Evolutionary conservation across 2,797 vertebrate genomes (phyloP).

Genomic region (Eidolon dupreanum): DNA sequence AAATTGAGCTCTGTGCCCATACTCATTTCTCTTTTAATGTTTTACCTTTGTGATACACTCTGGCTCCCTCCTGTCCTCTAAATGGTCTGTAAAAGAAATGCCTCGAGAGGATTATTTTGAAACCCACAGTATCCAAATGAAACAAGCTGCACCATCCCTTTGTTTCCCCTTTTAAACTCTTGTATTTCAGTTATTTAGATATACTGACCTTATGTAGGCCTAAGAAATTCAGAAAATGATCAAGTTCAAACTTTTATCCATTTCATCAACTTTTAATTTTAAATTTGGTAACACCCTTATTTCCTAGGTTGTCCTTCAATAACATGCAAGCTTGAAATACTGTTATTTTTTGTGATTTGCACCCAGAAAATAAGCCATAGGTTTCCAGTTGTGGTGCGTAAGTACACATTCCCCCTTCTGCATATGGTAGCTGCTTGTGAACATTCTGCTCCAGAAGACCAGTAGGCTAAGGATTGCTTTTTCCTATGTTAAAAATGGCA

Average conservation of each 20-base stretch:
- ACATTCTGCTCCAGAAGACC: background rate
- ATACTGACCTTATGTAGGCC: background rate
- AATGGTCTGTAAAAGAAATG: background rate
- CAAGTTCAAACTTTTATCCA: background rate
- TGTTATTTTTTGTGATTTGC: background rate
- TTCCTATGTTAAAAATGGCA: background rate
- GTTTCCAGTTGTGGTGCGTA: background rate
- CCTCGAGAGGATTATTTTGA: background rate
- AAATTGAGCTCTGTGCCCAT: background rate
- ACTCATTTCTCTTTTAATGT: background rate
- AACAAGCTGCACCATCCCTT: background rate
- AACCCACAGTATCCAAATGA: constrained; percentile 15
- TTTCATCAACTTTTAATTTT: background rate
- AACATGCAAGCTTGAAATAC: background rate
- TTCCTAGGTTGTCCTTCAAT: background rate
- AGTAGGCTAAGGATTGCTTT: background rate
- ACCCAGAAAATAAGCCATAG: background rate
- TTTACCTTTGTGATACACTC: background rate
- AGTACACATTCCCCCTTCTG: background rate
- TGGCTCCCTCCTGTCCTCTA: background rate
- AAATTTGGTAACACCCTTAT: background rate
- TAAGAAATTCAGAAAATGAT: background rate
- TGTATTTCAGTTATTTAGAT: background rate
- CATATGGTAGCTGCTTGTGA: rapidly evolving
- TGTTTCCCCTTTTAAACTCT: background rate